Conservation (phyloP, 2,113 vertebrate species). For the Oryzias javanicus region DNA sequence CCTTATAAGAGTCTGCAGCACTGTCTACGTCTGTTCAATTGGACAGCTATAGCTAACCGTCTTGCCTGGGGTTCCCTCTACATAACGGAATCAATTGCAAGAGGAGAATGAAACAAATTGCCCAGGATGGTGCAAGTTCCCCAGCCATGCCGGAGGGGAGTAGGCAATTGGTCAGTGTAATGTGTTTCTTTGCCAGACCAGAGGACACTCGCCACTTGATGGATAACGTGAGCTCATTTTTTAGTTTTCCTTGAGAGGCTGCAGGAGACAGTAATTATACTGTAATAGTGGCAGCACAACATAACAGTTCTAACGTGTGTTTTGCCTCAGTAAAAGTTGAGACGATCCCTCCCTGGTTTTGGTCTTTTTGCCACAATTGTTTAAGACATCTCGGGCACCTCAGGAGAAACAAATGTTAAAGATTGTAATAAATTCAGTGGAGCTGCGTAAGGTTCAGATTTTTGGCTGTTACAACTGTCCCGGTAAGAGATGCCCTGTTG, state of each 20-base stretch:
- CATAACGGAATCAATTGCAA: constrained; percentile 67
- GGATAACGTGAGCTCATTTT: constrained; percentile 54
- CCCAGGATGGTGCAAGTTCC: constrained; percentile 62
- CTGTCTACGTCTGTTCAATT: constrained; percentile 20
- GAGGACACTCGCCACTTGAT: constrained; percentile 49
- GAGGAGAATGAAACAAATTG: constrained; percentile 71
- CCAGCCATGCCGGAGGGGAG: constrained; percentile 43
- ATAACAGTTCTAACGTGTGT: constrained; percentile 44
- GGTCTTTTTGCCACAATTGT: constrained; percentile 28
- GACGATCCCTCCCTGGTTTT: constrained; percentile 30
- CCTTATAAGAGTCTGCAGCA: not conserved
- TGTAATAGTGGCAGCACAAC: constrained; percentile 30
- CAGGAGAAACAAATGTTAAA: constrained; percentile 57
- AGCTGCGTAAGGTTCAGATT: constrained; percentile 35
- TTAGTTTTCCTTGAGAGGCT: constrained; percentile 49
- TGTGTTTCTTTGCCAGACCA: constrained; percentile 62
- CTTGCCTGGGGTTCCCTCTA: constrained; percentile 53
- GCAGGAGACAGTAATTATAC: constrained; percentile 59
- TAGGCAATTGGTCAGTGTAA: constrained; percentile 63
- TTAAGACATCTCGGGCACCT: constrained; percentile 45
- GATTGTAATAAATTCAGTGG: constrained; percentile 51
- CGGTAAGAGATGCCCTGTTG: constrained; percentile 32
- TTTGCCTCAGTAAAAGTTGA: constrained; percentile 37
- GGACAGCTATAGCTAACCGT: constrained; percentile 30
- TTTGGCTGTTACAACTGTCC: constrained; percentile 29